Evolutionary conservation across 2,888 invertebrate genomes (phyloP), one percentile per base, ranked within the genome.

Genomic region (Achlya flavicornis): DNA sequence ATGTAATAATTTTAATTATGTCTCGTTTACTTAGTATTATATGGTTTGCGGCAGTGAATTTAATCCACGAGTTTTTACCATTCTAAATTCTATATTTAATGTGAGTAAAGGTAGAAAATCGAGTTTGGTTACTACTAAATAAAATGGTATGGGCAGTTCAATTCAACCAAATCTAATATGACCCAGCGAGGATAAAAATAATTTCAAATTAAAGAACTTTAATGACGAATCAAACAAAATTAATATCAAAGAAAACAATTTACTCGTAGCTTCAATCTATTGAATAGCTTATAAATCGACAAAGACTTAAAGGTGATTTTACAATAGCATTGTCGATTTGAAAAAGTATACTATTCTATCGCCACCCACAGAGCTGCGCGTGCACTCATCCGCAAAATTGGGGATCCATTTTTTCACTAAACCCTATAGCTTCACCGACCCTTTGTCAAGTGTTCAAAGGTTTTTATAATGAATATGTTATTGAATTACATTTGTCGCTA

Each of bases 331-430:
- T 35, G n/a, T 7, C 12, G 53, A 19, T 53, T 53, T 19, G 48
- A 16, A 53, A 10, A 19, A 19, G n/a, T n/a, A 57, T 26, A 53
- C 3, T 33, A 32, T 58, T 58, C 3, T 58, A 33, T 62, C 59
- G 63, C 75, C 76, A 72, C 76, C 74, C 74, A 75, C 70, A 61
- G 70, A 62, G 72, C 26, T 63, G 66, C 64, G 66, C 66, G 68
- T 71, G 71, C 67, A 64, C 53, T 62, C 64, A 63, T 61, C 64
- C 64, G 63, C 57, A 33, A 63, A 68, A 64, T 64, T 63, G 59
- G 60, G 63, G 62, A 33, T 60, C 46, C 57, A 19, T 60, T 41
- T 60, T 60, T 41, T 41, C 38, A 41, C 12, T 12, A 19, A 43
- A 43, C 41, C 67, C 58, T 68, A 64, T 67, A 68, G 26, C n/a